A percentile compares a stretch with the other conserved stretches of the same genome.
Conservation (phyloP, 2,888 invertebrate species). For the Mythimna vitellina region DNA sequence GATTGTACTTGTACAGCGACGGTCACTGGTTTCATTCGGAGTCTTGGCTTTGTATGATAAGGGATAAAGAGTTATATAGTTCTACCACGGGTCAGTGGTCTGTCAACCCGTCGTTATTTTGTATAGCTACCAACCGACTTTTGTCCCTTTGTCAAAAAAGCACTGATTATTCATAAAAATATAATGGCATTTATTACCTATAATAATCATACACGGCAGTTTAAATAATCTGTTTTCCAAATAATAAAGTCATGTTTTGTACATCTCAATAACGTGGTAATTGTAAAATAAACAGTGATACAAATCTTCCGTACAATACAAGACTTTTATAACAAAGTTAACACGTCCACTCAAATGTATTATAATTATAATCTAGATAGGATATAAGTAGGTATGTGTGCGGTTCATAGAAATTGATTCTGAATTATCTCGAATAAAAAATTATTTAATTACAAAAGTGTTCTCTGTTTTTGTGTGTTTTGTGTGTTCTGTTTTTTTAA, state of each 20-base stretch:
- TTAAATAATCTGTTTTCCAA: conserved; percentile 34
- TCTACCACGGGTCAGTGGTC: background rate
- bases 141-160: background rate
- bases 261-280: conserved; percentile 37
- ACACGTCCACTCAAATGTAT: conserved; percentile 26
- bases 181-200: conserved; percentile 23
- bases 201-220: conserved; percentile 12
- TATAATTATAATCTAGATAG: conserved; percentile 13
- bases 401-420: background rate
- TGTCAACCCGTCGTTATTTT: background rate
- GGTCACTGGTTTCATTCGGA: conserved; percentile 1
- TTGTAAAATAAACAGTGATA: conserved; percentile 29
- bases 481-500: background rate
- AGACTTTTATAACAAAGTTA: conserved; percentile 45
- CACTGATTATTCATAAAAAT: background rate
- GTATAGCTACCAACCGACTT: background rate
- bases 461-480: background rate
- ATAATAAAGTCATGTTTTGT: conserved; percentile 49
- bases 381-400: conserved; percentile 7
- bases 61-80: conserved; percentile 20
- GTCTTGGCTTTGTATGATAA: conserved; percentile 14
- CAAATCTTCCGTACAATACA: conserved; percentile 43
- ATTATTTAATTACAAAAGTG: background rate
- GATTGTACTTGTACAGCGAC: conserved; percentile 17
- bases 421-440: background rate